phyloP scores from a whole-genome alignment of 2,888 invertebrate species.

The Eilema sororculum region DNA sequence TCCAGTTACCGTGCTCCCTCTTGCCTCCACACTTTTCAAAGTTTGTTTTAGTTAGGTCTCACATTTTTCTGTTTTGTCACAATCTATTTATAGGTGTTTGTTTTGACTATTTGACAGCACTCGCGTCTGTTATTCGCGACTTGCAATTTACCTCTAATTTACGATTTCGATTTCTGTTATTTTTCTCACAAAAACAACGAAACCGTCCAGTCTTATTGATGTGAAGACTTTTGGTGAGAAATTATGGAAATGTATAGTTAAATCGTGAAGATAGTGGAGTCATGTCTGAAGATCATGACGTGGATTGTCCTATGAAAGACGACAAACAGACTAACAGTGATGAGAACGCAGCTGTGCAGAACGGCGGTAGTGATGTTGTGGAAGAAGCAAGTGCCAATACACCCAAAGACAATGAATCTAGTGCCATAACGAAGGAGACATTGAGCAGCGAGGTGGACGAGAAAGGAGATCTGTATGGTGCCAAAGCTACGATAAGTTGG shows the following conservation, averaged over 20 bases:
- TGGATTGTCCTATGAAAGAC: conserved; percentile 61
- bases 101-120: not conserved
- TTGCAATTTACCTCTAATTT: not conserved
- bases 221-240: conserved; percentile 20
- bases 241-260: conserved; percentile 47
- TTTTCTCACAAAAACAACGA: not conserved
- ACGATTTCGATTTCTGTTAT: not conserved
- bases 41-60: conserved; percentile 24
- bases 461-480: conserved; percentile 45
- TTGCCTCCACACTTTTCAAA: conserved; percentile 31
- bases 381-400: conserved; percentile 70
- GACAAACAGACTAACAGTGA: conserved; percentile 54
- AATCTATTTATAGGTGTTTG: conserved; percentile 5
- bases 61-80: conserved; percentile 7
- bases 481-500: conserved; percentile 67
- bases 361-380: conserved; percentile 46
- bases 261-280: conserved; percentile 55
- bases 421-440: conserved; percentile 65
- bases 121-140: not conserved
- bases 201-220: not conserved
- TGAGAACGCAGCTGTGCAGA: conserved; percentile 46
- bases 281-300: conserved; percentile 81
- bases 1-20: conserved; percentile 30
- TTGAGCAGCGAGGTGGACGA: conserved; percentile 52
- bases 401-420: conserved; percentile 54